Percentiles rank a stretch among this genome's conserved stretches.
Conservation (phyloP, 2,797 vertebrate species). For the Acrossocheilus wenchowensis region DNA sequence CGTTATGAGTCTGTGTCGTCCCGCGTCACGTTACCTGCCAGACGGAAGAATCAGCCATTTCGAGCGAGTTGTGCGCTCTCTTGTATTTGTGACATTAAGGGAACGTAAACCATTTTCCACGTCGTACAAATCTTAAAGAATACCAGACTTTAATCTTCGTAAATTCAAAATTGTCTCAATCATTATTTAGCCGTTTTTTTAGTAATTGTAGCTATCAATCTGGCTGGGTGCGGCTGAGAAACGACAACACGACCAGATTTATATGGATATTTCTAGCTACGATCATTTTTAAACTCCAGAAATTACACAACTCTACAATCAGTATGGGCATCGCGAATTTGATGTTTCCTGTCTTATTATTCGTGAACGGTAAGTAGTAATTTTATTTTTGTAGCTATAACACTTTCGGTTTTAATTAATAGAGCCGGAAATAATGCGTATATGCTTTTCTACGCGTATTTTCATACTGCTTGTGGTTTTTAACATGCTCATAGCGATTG, state of each 20-base stretch:
- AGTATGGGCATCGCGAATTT: neutral
- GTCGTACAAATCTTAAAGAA: neutral
- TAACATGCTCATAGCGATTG: neutral
- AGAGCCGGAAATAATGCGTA: slow-evolving; percentile 10
- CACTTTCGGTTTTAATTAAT: slow-evolving; percentile 38
- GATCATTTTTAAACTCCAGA: neutral
- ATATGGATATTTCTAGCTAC: slow-evolving; percentile 27
- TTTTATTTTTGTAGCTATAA: neutral
- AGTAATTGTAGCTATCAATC: neutral
- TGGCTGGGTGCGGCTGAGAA: slow-evolving; percentile 29
- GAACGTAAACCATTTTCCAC: neutral
- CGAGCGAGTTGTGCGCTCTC: neutral
- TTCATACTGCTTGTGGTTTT: neutral
- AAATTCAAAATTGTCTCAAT: neutral
- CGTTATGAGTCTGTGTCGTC: slow-evolving; percentile 19
- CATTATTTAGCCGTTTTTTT: neutral
- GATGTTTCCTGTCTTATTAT: neutral
- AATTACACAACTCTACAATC: neutral
- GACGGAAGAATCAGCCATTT: slow-evolving; percentile 44
- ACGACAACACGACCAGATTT: neutral
- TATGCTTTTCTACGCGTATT: neutral
- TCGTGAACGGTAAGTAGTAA: neutral
- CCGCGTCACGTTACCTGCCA: slow-evolving; percentile 43
- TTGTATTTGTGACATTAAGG: neutral
- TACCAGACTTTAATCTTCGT: neutral